Percentiles rank a stretch among this genome's conserved stretches.
These are phyloP conservation scores for Capricornis sumatraensis DNA, from an alignment of 2,113 vertebrate species.

Conservation along the genomic window DNA sequence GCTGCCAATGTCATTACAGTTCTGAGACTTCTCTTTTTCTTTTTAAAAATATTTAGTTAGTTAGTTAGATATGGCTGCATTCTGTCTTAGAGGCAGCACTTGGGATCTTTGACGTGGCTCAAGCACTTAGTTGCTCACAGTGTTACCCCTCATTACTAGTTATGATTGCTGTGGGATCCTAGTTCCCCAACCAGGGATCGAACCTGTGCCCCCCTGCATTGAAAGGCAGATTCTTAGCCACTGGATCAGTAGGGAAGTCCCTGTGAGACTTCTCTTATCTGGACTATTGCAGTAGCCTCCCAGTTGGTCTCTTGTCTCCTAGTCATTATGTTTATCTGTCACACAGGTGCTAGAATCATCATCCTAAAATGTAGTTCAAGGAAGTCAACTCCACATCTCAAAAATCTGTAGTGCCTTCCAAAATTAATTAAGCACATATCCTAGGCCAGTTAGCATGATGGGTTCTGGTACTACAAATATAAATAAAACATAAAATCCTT, in stretches of 20 bases:
- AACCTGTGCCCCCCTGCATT: background rate
- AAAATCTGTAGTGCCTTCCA: background rate
- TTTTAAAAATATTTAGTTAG: background rate
- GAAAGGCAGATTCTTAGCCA: background rate
- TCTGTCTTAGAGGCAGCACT: background rate
- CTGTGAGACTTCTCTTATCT: slow-evolving; percentile 3
- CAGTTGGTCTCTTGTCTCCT: background rate
- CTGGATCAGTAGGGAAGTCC: background rate
- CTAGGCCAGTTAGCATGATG: background rate
- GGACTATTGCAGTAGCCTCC: background rate
- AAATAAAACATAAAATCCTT: background rate
- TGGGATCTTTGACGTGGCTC: background rate
- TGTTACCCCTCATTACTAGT: background rate
- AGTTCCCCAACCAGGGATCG: background rate
- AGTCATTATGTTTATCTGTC: background rate
- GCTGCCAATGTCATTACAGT: background rate
- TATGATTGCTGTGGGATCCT: background rate
- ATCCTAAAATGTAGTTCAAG: background rate
- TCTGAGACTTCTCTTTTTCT: background rate
- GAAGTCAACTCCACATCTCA: background rate
- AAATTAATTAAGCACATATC: background rate
- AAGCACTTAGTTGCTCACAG: background rate
- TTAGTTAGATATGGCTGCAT: background rate
- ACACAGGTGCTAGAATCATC: background rate
- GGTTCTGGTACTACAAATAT: background rate